Percentiles rank a stretch among this genome's conserved stretches.
These are phyloP conservation scores for Eupithecia vulgata DNA, from an alignment of 2,888 invertebrate genomes.

Conservation along the genomic window DNA sequence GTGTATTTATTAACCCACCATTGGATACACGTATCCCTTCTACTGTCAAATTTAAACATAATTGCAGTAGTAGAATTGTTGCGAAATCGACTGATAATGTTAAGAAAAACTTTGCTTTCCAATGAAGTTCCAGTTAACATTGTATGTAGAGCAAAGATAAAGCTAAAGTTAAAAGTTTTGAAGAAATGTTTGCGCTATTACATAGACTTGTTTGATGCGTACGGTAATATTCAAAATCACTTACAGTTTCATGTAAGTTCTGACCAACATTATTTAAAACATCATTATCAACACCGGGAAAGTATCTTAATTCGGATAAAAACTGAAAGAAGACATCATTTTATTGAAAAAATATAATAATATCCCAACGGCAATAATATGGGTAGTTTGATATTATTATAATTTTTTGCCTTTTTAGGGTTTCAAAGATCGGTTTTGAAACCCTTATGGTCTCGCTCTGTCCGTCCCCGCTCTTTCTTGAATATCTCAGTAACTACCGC, in stretches of 20 bases:
- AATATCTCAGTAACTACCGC: too few species aligned
- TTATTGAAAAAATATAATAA: too few species aligned
- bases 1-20: conserved; percentile 8
- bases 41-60: conserved; percentile 4
- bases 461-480: too few species aligned
- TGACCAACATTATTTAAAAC: neutral
- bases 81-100: neutral
- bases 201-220: conserved; percentile 1
- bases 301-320: too few species aligned
- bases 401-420: too few species aligned
- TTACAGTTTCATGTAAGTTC: neutral
- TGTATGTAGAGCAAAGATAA: neutral
- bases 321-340: too few species aligned
- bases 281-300: neutral
- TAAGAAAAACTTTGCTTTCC: neutral
- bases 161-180: neutral
- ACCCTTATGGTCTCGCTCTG: too few species aligned
- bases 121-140: conserved; percentile 3
- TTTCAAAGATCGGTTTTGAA: too few species aligned
- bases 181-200: conserved; percentile 8
- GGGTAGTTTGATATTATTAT: too few species aligned
- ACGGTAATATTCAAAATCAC: neutral
- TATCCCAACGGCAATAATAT: too few species aligned
- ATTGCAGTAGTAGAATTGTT: neutral
- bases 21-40: neutral